Conservation (phyloP, 2,888 invertebrate species). For the Volucella inflata region DNA sequence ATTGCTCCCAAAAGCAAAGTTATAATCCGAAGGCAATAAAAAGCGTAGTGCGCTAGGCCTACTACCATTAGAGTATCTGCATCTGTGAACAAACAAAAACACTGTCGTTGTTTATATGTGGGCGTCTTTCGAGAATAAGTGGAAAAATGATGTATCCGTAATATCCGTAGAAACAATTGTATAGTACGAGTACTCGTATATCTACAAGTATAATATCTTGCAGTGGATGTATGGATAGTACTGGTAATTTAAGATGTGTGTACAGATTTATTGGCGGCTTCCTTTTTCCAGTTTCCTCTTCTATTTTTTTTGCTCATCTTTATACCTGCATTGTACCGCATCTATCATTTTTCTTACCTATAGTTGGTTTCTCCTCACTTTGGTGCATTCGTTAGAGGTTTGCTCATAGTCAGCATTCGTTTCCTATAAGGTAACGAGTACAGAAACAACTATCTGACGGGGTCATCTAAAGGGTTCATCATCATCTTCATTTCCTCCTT, state of each 20-base stretch:
- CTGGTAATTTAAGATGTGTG: slow-evolving; percentile 58
- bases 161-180: no score
- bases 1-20: slow-evolving; percentile 52
- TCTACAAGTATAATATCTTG: no score
- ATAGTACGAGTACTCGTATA: no score
- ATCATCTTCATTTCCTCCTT: slow-evolving; percentile 39
- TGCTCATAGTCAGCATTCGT: not conserved
- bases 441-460: slow-evolving; percentile 40
- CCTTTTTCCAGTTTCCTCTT: slow-evolving; percentile 34
- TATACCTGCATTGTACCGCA: slow-evolving; percentile 31
- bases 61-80: no score
- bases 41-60: slow-evolving; percentile 19
- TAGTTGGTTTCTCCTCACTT: slow-evolving; percentile 13
- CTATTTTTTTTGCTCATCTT: slow-evolving; percentile 34
- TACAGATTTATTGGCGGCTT: slow-evolving; percentile 68
- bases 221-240: no score
- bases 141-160: no score
- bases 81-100: slow-evolving; percentile 8
- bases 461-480: slow-evolving; percentile 64
- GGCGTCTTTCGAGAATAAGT: slow-evolving; percentile 30
- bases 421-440: slow-evolving; percentile 35
- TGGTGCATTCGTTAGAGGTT: not conserved
- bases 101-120: slow-evolving; percentile 38
- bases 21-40: slow-evolving; percentile 46
- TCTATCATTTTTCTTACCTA: slow-evolving; percentile 21